Evolutionary conservation across 2,797 vertebrate species (phyloP), one percentile per base, ranked within the genome.

Genomic region (Cottoperca gobio): DNA sequence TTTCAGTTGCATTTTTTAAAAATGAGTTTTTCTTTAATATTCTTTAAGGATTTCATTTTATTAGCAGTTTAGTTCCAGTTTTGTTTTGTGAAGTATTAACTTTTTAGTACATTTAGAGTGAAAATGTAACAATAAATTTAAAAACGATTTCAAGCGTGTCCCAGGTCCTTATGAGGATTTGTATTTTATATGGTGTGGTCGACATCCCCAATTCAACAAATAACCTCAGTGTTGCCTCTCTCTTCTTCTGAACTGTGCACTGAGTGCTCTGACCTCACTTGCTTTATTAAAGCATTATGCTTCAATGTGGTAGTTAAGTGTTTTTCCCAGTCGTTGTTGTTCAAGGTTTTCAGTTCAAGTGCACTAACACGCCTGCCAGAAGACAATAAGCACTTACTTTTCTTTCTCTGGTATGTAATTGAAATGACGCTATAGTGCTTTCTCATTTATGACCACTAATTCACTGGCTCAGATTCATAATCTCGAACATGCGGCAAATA

Each of bases 381-480:
- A 53, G 49, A 79, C 73, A 82, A 77, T 77, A 72, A 65, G 69
- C 63, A 55, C 67, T 66, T 82, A 40, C 60, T 83, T 75, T 72
- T 76, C 60, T 70, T 78, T 70, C 71, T 55, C 69, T 28, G 19
- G 54, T 70, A 59, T 65, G 54, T 70, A 78, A 81, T 76, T 80
- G 46, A 85, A 75, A 73, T 69, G 67, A 73, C 37, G 12, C 55
- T 67, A 26, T 26, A 33, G 67, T 24, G 39, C 12, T 78, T 61
- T 75, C 46, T 83, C 48, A 54, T 78, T 80, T 54, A 52, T 53
- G 52, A 54, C 68, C 53, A 42, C 69, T 58, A 39, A 83, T 78
- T 82, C 40, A 16, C 43, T 76, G 74, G 53, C 35, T 57, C 53
- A 35, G 48, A 24, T 65, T 73, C 19, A 53, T 39, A 62, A 78